Evolutionary conservation across 2,113 vertebrate species (phyloP), one percentile per base, ranked within the genome.

Genomic region (Dasypus novemcinctus): DNA sequence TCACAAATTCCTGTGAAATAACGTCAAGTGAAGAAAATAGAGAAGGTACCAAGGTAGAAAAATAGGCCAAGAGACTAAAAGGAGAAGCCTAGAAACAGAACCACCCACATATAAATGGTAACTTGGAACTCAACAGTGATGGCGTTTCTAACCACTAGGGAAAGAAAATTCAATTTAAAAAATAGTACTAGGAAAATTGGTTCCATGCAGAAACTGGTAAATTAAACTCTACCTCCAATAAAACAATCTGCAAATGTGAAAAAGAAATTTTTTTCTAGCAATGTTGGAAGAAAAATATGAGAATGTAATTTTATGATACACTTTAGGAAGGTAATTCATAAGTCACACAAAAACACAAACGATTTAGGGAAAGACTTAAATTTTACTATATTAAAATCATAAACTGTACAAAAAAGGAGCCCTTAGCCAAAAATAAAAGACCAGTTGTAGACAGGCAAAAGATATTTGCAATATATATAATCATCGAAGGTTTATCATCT

Each of bases 141-240:
- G 38, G 18, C 18, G 7, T 94, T 71, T 76, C 14, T 61, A 90
- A 76, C 33, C 80, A 52, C 83, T 71, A 31, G 14, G 74, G 49
- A 92, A 90, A 92, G 61, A 90, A 86, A 96, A 52, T n/a, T n/a
- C 52, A 36, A 21, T 31, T 86, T 76, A 76, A 92, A 92, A 46
- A 29, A 68, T 4, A 36, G 21, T 68, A 25, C 20, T 36, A 14
- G 46, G 29, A 89, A 17, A 66, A 54, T 0, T 23, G 59, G 31
- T 8, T 52, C 41, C n/a, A n/a, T 7, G 36, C 27, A 36, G 43
- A 89, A 89, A 82, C 63, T 54, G 41, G 43, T 11, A n/a, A 74
- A 43, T 64, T 75, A 82, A 38, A 82, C 75, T 11, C 31, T 54
- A 18, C 23, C 59, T 31, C 46, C 66, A 21, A 36, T 46, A 78